Percentiles rank a stretch among this genome's conserved stretches.
Conservation (phyloP, 2,113 vertebrate genomes). For the Aegithalos caudatus region DNA sequence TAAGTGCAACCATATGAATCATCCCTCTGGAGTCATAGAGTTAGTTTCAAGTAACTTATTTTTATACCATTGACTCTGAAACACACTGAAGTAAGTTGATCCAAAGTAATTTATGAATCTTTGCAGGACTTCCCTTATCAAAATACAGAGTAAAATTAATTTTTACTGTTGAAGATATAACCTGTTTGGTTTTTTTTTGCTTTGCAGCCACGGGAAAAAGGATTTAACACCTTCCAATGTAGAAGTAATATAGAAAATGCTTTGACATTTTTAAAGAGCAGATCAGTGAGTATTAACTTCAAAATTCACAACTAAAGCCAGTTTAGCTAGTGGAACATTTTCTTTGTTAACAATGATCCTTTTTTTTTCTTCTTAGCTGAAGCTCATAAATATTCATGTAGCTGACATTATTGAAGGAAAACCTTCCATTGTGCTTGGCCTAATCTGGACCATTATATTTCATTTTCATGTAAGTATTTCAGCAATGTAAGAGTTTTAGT, state of each 20-base stretch:
- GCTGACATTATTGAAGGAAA: constrained; percentile 93
- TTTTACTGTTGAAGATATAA: background rate
- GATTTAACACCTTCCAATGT: constrained; percentile 85
- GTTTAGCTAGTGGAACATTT: background rate
- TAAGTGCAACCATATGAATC: background rate
- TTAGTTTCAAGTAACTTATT: background rate
- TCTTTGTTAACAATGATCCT: constrained; percentile 30
- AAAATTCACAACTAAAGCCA: background rate
- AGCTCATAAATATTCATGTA: constrained; percentile 96
- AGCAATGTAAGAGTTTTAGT: background rate
- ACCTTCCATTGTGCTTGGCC: constrained; percentile 93
- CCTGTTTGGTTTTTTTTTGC: background rate
- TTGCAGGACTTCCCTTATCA: background rate
- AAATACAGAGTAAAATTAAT: background rate
- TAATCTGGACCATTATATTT: constrained; percentile 95
- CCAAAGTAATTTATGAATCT: background rate
- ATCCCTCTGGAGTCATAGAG: background rate
- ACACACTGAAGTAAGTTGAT: background rate
- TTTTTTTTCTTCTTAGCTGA: constrained; percentile 76
- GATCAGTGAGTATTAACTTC: constrained; percentile 81
- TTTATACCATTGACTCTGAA: background rate
- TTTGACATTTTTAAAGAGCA: constrained; percentile 84
- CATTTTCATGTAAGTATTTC: constrained; percentile 91
- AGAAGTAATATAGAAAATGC: constrained; percentile 92
- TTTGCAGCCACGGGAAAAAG: constrained; percentile 86